phyloP scores from a whole-genome alignment of 2,888 invertebrate species.

The Xylota sylvarum region DNA sequence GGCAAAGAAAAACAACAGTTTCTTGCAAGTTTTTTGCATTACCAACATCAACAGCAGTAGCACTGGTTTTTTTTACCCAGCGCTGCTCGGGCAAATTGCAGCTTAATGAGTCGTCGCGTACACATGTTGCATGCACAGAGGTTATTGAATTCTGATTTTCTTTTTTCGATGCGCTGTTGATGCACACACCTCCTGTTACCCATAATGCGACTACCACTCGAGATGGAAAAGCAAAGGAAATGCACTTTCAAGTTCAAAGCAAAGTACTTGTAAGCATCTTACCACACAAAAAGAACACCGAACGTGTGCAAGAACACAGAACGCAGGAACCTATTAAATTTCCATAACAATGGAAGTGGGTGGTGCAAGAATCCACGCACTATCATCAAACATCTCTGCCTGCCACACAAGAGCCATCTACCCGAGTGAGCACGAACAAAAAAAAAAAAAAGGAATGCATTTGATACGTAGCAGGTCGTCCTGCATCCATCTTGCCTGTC shows the following conservation, averaged over 20 bases:
- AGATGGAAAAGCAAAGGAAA: constrained; percentile 48
- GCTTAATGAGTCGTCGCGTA: constrained; percentile 70
- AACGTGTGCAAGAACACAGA: constrained; percentile 25
- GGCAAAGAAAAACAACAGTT: constrained; percentile 65
- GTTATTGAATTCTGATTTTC: constrained; percentile 71
- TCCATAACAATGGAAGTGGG: constrained; percentile 69
- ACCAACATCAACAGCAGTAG: constrained; percentile 23
- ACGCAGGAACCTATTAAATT: constrained; percentile 70
- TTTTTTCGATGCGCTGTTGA: constrained; percentile 39
- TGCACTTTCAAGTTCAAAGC: constrained; percentile 53
- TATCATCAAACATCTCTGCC: constrained; percentile 1
- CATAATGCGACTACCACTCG: constrained; percentile 33
- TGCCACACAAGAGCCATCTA: constrained; percentile 8
- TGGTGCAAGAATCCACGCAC: constrained; percentile 23
- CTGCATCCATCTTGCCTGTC: constrained; percentile 18
- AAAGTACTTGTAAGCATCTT: constrained; percentile 13
- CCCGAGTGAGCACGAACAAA: not conserved
- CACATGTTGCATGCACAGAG: constrained; percentile 67
- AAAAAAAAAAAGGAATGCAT: constrained; percentile 17
- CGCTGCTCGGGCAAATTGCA: constrained; percentile 56
- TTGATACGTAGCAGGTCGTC: constrained; percentile 18
- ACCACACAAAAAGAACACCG: constrained; percentile 10
- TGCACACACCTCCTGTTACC: constrained; percentile 23
- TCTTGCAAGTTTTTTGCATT: constrained; percentile 55
- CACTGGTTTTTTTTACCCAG: constrained; percentile 39